Base-by-base conservation (phyloP, 2,888 invertebrate genomes). In the Sesia bembeciformis region DNA sequence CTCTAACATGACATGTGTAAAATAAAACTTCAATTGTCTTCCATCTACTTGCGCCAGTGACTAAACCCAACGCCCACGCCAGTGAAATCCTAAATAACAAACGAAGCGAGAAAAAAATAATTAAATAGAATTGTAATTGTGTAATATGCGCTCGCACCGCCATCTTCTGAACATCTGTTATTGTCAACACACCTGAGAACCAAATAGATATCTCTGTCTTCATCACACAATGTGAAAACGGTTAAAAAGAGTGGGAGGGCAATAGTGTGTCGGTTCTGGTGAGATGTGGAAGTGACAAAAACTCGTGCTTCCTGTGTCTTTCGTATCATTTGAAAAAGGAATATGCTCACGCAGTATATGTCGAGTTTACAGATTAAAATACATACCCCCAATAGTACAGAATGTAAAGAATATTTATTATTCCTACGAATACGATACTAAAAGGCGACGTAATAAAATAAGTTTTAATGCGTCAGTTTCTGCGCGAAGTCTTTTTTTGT, bases 221-320 rank as follows among this genome's bases (percentile, higher is more conserved):
- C 43, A 40, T 52, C 40, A 7, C n/a, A 40, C 52, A 40, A 8
- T 49, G 7, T 6, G 4, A 50, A 38, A 46, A 55, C 5, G 0
- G 3, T 1, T 51, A 63, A 57, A 83, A 55, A 60, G 69, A 67
- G 51, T 43, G 57, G 51, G 81, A 84, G 39, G 55, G 64, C 43
- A 41, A 51, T 58, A 64, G 58, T 61, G 64, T 73, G 74, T 81
- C 74, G 61, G 77, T 72, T 72, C 66, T 65, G 69, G 62, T 70
- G 70, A 76, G 74, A 81, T 73, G 82, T 83, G 88, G 89, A 89
- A 89, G 87, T 88, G 84, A 89, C 89, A 88, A 89, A 88, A 89
- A 87, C 81, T 81, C 76, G 68, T 70, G 85, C 85, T 89, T 89
- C 88, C 89, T 89, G 89, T 89, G 87, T 87, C 87, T 89, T 87